Conservation (phyloP, 1,140 invertebrate genomes). For the Chelonus insularis region DNA sequence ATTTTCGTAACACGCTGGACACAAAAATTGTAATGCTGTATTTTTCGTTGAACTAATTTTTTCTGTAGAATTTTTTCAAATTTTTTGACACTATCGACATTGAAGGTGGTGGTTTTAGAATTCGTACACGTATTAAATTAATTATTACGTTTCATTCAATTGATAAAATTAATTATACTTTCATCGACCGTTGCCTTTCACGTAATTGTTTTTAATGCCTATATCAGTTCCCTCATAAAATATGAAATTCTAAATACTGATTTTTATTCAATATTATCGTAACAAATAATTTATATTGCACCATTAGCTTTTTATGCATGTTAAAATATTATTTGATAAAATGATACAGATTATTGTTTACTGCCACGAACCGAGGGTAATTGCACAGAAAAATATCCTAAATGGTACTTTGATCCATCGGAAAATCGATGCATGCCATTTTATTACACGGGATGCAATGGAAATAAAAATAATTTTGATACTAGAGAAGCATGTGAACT, state of each 20-base stretch:
- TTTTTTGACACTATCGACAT: background rate
- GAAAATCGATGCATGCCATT: slow-evolving; percentile 92
- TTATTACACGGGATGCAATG: slow-evolving; percentile 91
- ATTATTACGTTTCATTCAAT: too few relatives aligned
- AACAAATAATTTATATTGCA: too few relatives aligned
- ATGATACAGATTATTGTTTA: slow-evolving; percentile 73
- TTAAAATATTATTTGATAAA: slow-evolving; percentile 39
- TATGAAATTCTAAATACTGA: too few relatives aligned
- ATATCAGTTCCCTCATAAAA: too few relatives aligned
- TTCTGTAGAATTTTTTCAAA: background rate
- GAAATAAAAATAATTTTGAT: slow-evolving; percentile 87
- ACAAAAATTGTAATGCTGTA: background rate
- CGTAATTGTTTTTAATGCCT: background rate
- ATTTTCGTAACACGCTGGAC: background rate
- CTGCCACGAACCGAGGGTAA: slow-evolving; percentile 77
- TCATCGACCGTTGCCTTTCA: background rate
- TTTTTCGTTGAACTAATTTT: background rate
- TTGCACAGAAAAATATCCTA: slow-evolving; percentile 75
- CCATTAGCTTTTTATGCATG: slow-evolving; percentile 48
- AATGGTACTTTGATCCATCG: slow-evolving; percentile 84
- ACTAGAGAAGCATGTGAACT: slow-evolving; percentile 76
- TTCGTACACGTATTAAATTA: too few relatives aligned
- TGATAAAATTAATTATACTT: background rate
- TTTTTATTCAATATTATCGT: too few relatives aligned
- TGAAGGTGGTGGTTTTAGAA: slow-evolving; percentile 14